phyloP scores from a whole-genome alignment of 1,140 invertebrate species.

The Drosophila guanche region DNA sequence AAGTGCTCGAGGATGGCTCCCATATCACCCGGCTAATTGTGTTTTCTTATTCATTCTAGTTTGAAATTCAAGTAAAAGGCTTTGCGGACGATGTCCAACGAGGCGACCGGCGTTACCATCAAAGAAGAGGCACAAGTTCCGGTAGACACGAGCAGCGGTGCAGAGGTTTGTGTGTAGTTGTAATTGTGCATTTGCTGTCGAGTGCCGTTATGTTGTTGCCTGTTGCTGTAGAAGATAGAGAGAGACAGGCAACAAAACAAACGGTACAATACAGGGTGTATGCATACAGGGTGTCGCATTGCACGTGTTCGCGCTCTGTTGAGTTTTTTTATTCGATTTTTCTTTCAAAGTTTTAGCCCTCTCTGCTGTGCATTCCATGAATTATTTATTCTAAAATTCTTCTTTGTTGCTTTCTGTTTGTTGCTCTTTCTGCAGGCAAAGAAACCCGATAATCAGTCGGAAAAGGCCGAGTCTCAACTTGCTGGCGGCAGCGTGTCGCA shows the following conservation, averaged over 20 bases:
- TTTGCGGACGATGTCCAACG: slow-evolving; percentile 44
- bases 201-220: neutral
- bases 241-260: neutral
- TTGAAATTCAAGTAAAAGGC: neutral
- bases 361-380: neutral
- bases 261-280: too few relatives aligned
- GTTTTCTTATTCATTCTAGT: neutral
- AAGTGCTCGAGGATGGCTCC: neutral
- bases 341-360: neutral
- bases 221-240: neutral
- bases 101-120: slow-evolving; percentile 43
- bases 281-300: too few relatives aligned
- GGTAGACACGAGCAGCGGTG: slow-evolving; percentile 11
- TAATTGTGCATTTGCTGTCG: neutral
- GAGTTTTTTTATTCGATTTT: neutral
- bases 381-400: too few relatives aligned
- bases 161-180: slow-evolving; percentile 43
- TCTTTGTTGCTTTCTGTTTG: too few relatives aligned
- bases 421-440: slow-evolving; percentile 51
- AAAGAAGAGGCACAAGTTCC: slow-evolving; percentile 30
- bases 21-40: too few relatives aligned
- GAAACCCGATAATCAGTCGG: slow-evolving; percentile 57
- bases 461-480: slow-evolving; percentile 52
- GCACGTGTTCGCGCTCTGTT: too few relatives aligned
- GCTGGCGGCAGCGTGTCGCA: slow-evolving; percentile 43